Evolutionary conservation across 2,888 invertebrate genomes (phyloP).

Genomic region (Nebria brevicollis): DNA sequence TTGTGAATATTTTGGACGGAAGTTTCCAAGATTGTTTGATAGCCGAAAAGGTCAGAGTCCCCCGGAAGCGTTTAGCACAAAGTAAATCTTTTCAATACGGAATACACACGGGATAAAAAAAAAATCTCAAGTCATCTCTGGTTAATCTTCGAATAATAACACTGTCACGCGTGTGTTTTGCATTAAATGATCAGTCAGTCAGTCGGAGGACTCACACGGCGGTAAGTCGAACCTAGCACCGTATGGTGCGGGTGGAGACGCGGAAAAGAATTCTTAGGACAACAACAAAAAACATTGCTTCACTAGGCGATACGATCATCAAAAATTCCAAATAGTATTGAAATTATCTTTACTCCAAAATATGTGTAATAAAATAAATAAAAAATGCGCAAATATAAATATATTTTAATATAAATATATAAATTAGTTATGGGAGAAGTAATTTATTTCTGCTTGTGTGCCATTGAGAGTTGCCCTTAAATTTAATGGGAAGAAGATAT

Average conservation of each 20-base stretch:
- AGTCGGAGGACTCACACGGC: slow-evolving; percentile 1
- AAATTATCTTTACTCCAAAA: background rate
- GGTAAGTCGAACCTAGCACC: background rate
- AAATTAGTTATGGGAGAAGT: too few relatives aligned
- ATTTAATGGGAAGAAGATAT: background rate
- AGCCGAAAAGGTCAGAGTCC: background rate
- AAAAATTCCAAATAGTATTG: background rate
- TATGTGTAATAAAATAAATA: background rate
- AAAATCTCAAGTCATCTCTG: slow-evolving; percentile 12
- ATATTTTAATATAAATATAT: background rate
- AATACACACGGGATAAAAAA: background rate
- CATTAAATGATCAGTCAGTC: slow-evolving; percentile 12
- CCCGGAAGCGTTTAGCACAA: slow-evolving; percentile 1
- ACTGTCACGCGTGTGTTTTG: slow-evolving; percentile 18
- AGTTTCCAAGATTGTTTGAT: background rate
- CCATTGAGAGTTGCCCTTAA: too few relatives aligned
- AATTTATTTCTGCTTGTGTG: too few relatives aligned
- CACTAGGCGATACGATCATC: background rate
- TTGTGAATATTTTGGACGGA: background rate
- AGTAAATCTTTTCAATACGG: background rate
- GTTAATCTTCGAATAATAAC: slow-evolving; percentile 21
- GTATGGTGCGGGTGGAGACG: background rate
- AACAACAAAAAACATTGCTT: background rate
- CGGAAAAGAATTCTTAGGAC: background rate
- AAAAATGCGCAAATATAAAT: background rate